These are phyloP conservation scores for Arremon aurantiirostris DNA, from an alignment of 2,797 vertebrate genomes.

Conservation along the genomic window DNA sequence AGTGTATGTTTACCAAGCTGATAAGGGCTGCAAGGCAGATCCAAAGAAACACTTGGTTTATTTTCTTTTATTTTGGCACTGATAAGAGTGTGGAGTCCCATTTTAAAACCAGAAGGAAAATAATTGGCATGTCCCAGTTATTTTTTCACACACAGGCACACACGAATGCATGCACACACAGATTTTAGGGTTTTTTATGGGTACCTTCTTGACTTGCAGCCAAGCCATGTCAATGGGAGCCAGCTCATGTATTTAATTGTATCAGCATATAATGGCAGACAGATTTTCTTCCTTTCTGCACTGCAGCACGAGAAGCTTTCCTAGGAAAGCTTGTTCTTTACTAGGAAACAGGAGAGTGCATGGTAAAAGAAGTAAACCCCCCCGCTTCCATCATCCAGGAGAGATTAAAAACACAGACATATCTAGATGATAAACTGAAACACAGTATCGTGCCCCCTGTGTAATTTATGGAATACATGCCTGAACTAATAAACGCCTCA, in stretches of 20 bases:
- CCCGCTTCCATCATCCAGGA: not conserved
- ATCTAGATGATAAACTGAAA: not conserved
- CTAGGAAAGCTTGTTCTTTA: not conserved
- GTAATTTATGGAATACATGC: slow-evolving; percentile 1
- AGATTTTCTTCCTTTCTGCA: slow-evolving; percentile 35
- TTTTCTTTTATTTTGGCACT: slow-evolving; percentile 49
- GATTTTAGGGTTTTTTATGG: not conserved
- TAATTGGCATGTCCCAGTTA: slow-evolving; percentile 24
- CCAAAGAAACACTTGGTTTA: slow-evolving; percentile 31
- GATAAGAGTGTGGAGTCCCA: slow-evolving; percentile 1
- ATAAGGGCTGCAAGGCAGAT: slow-evolving; percentile 39
- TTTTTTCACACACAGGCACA: not conserved
- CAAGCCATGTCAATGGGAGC: not conserved
- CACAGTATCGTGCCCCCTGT: not conserved
- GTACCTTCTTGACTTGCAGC: slow-evolving; percentile 44
- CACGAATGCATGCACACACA: not conserved
- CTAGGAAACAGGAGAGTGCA: not conserved
- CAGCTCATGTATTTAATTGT: slow-evolving; percentile 17
- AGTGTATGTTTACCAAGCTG: slow-evolving; percentile 36
- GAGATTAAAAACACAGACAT: not conserved
- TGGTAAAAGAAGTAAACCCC: not conserved
- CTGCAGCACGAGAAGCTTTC: not conserved
- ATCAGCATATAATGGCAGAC: slow-evolving; percentile 33
- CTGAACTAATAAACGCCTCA: slow-evolving; percentile 12
- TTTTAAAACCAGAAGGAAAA: slow-evolving; percentile 40